Evolutionary conservation across 2,888 invertebrate genomes (phyloP), one percentile per base, ranked within the genome.

Genomic region (Druceiella hillmani): DNA sequence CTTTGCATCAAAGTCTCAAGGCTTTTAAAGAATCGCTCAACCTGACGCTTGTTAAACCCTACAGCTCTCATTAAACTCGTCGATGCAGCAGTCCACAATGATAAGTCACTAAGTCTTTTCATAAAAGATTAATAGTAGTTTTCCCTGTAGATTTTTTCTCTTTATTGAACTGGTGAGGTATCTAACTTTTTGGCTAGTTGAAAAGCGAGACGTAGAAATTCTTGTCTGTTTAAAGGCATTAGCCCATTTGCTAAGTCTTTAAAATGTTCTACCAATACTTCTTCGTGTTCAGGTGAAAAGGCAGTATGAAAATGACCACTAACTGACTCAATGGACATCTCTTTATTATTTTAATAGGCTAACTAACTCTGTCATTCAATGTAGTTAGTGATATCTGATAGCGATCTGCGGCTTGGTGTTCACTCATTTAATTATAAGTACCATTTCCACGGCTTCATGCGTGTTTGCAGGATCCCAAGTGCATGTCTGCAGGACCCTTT

Each of bases 391-490:
- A 39, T 38, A 44, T 36, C 41, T 38, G 42, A 34, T 17, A 32
- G 31, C 37, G n/a, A n/a, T n/a, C n/a, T n/a, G n/a, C n/a, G n/a
- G n/a, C n/a, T n/a, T n/a, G n/a, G n/a, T n/a, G 33, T 27, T 32
- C 36, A 47, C 46, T 45, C 43, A 47, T 45, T 31, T 48, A 25
- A 11, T 43, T 39, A 43, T 33, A 17, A 25, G 25, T 6, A 46
- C 48, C 40, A 43, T 44, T 37, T 46, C 28, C 14, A 47, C 37
- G 22, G 39, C 41, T 38, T 30, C 39, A 33, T 32, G 38, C 41
- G 41, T 45, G 26, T 45, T 33, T 5, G 17, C 40, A 10, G 46
- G 40, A 33, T 41, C 33, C 40, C 44, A 47, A n/a, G n/a, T n/a
- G n/a, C n/a, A n/a, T n/a, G n/a, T n/a, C n/a, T n/a, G n/a, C n/a